Conservation (phyloP, 2,888 invertebrate genomes). For the Ceraclea dissimilis region DNA sequence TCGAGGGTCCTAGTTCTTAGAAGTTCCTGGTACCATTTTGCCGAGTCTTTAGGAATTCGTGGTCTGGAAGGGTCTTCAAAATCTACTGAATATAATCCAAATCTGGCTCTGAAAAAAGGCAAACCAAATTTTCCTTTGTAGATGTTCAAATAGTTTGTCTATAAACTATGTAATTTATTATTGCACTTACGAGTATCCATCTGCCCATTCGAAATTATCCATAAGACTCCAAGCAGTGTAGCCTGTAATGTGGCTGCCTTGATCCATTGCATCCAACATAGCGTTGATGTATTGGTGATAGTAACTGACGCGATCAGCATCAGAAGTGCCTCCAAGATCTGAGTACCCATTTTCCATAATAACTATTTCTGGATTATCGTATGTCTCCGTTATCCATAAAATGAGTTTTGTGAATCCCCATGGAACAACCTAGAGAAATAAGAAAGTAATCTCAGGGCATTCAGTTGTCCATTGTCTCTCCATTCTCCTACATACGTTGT, state of each 20-base stretch:
- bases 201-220: constrained; percentile 31
- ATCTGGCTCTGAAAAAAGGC: constrained; percentile 35
- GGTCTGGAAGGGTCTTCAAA: constrained; percentile 44
- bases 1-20: constrained; percentile 1
- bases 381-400: constrained; percentile 49
- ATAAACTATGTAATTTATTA: neutral
- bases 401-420: constrained; percentile 46
- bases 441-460: too few species aligned
- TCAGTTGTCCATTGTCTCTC: too few species aligned
- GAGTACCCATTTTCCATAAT: constrained; percentile 56
- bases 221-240: constrained; percentile 31
- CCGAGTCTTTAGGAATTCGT: constrained; percentile 48
- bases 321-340: constrained; percentile 33
- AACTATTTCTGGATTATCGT: constrained; percentile 46
- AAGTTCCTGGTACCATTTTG: constrained; percentile 24
- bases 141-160: neutral
- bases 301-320: constrained; percentile 31
- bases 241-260: constrained; percentile 28
- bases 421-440: constrained; percentile 32
- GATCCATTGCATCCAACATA: constrained; percentile 30
- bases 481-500: too few species aligned
- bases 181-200: constrained; percentile 29
- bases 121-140: neutral
- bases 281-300: constrained; percentile 26
- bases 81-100: constrained; percentile 52